A percentile compares a stretch with the other conserved stretches of the same genome.
Evolutionary conservation across 2,888 invertebrate genomes (phyloP).

Genomic region (Tetrapedia diversipes): DNA sequence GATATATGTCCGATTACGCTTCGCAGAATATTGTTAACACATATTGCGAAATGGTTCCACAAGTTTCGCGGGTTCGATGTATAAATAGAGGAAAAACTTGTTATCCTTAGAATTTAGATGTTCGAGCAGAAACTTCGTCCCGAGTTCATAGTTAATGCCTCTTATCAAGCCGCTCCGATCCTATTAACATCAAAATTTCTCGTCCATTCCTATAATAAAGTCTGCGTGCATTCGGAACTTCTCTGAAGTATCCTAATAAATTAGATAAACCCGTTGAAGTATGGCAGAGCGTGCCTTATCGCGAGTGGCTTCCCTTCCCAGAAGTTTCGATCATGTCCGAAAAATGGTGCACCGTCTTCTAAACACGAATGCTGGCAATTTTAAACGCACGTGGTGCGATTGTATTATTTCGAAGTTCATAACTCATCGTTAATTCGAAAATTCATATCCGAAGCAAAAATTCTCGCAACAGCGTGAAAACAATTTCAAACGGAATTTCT

Average conservation of each 20-base stretch:
- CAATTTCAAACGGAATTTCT: no score
- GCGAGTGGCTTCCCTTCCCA: not conserved
- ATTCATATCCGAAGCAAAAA: no score
- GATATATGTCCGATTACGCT: no score
- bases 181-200: constrained; percentile 6
- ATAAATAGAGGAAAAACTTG: constrained; percentile 3
- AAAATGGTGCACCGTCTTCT: not conserved
- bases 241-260: constrained; percentile 9
- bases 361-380: no score
- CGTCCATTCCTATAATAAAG: constrained; percentile 5
- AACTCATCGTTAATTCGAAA: no score
- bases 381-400: not conserved
- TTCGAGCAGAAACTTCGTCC: not conserved
- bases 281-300: constrained; percentile 1
- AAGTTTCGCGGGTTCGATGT: not conserved
- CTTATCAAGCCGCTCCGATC: constrained; percentile 18
- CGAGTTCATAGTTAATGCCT: constrained; percentile 10
- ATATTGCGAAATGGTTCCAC: not conserved
- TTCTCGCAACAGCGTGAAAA: no score
- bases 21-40: not conserved
- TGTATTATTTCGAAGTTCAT: no score
- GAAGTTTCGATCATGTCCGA: not conserved
- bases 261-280: not conserved
- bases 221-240: not conserved
- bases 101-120: not conserved